These are phyloP conservation scores for Microplitis demolitor DNA, from an alignment of 1,140 invertebrate species.

Conservation along the genomic window DNA sequence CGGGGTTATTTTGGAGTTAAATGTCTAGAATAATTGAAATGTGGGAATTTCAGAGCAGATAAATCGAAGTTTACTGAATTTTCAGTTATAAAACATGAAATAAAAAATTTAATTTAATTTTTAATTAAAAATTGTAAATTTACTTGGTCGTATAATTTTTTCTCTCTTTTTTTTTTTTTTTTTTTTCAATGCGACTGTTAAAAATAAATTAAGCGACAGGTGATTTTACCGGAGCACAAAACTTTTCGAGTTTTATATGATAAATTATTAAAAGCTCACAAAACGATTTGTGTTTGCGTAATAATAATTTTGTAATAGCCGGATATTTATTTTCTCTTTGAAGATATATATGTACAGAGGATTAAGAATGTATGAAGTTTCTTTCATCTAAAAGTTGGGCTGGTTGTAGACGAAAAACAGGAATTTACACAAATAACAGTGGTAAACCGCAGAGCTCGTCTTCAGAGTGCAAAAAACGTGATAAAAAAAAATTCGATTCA, in stretches of 20 bases:
- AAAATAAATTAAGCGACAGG: too few species aligned
- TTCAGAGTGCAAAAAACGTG: not conserved
- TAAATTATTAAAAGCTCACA: too few species aligned
- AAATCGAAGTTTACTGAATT: not conserved
- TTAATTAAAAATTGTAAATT: not conserved
- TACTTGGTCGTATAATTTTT: too few species aligned
- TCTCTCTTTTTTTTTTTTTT: too few species aligned
- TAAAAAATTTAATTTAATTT: not conserved
- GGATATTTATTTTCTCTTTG: too few species aligned
- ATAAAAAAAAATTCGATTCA: conserved; percentile 43
- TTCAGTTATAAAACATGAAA: not conserved
- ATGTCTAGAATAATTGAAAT: too few species aligned
- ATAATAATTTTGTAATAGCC: not conserved
- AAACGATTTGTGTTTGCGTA: not conserved
- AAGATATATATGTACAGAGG: not conserved
- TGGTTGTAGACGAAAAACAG: not conserved
- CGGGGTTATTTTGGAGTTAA: too few species aligned
- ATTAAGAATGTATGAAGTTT: not conserved
- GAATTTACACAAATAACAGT: not conserved
- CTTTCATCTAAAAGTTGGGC: not conserved
- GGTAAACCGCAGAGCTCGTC: not conserved
- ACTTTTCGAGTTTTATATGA: too few species aligned
- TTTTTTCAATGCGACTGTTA: too few species aligned
- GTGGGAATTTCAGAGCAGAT: too few species aligned
- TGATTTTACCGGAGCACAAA: too few species aligned